Evolutionary conservation across 2,797 vertebrate genomes (phyloP).

Genomic region (Gallinago stenura): DNA sequence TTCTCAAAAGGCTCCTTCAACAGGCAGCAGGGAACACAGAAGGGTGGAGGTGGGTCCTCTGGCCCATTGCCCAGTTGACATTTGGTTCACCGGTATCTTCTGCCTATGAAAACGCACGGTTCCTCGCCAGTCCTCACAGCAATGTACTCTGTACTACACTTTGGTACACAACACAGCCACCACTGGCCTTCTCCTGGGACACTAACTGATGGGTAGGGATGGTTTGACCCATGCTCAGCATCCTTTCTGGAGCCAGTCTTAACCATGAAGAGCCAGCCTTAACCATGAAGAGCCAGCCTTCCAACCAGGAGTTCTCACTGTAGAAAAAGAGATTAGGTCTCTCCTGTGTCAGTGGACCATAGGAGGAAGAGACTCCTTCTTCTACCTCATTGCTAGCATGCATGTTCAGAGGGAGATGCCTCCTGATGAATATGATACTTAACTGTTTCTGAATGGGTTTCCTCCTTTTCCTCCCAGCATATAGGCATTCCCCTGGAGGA

Average conservation of each 20-base stretch:
- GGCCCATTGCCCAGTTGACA: neutral
- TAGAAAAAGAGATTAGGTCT: neutral
- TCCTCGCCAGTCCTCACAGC: neutral
- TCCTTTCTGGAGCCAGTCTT: neutral
- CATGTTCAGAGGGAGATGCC: neutral
- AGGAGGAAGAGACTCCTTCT: neutral
- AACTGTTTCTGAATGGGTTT: conserved; percentile 97
- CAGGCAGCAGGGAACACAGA: accelerated
- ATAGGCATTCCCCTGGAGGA: conserved; percentile 94
- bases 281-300: neutral
- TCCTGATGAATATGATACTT: conserved; percentile 72
- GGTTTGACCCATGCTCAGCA: neutral
- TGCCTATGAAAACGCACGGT: accelerated
- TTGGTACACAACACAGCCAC: accelerated
- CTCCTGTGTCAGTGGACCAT: neutral
- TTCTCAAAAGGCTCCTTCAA: neutral
- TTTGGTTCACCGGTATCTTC: neutral
- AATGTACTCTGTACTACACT: neutral
- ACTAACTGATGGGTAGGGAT: neutral
- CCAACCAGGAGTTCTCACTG: accelerated
- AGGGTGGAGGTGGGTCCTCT: accelerated
- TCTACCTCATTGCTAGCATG: neutral
- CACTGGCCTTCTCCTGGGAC: neutral
- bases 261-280: neutral
- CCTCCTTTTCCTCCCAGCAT: conserved; percentile 94